A percentile compares a stretch with the other conserved stretches of the same genome.
Evolutionary conservation across 2,113 vertebrate genomes (phyloP).

Genomic region (Ornithorhynchus anatinus): DNA sequence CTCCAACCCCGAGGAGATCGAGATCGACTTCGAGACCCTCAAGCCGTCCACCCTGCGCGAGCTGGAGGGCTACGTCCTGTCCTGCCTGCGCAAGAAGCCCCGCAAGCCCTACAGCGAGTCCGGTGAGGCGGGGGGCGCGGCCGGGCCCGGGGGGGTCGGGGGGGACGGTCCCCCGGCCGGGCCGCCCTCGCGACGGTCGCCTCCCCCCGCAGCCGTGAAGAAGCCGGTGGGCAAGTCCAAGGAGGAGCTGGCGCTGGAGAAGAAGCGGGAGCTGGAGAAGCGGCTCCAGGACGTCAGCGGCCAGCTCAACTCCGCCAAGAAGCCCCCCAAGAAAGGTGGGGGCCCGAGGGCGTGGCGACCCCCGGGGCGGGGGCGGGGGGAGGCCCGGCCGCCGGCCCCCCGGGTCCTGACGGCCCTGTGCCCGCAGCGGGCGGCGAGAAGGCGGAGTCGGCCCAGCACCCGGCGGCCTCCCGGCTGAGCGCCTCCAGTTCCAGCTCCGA

Average conservation of each 20-base stretch:
- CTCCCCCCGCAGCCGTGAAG: constrained; percentile 69
- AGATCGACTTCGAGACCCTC: constrained; percentile 93
- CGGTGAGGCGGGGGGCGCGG: neutral
- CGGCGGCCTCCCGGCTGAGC: constrained; percentile 84
- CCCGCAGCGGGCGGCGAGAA: constrained; percentile 82
- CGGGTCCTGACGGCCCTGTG: neutral
- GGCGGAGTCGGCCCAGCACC: constrained; percentile 69
- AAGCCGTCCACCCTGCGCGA: constrained; percentile 91
- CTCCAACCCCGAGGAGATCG: constrained; percentile 93
- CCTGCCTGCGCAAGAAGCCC: constrained; percentile 91
- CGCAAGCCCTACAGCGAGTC: constrained; percentile 86
- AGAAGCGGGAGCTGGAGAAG: constrained; percentile 89
- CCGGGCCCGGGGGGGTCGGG: neutral
- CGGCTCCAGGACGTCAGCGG: constrained; percentile 91
- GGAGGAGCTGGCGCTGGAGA: constrained; percentile 89
- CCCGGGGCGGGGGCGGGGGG: neutral
- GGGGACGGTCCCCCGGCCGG: neutral
- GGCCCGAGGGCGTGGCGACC: neutral
- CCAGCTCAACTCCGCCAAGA: constrained; percentile 91
- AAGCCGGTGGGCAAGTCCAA: constrained; percentile 88
- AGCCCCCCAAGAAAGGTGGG: constrained; percentile 89
- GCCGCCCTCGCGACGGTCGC: neutral
- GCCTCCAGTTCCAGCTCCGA: constrained; percentile 89
- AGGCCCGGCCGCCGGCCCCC: neutral
- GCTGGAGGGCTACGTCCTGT: constrained; percentile 90